A percentile compares a stretch with the other conserved stretches of the same genome.
phyloP scores from a whole-genome alignment of 2,797 vertebrate species.

The Esox lucius region DNA sequence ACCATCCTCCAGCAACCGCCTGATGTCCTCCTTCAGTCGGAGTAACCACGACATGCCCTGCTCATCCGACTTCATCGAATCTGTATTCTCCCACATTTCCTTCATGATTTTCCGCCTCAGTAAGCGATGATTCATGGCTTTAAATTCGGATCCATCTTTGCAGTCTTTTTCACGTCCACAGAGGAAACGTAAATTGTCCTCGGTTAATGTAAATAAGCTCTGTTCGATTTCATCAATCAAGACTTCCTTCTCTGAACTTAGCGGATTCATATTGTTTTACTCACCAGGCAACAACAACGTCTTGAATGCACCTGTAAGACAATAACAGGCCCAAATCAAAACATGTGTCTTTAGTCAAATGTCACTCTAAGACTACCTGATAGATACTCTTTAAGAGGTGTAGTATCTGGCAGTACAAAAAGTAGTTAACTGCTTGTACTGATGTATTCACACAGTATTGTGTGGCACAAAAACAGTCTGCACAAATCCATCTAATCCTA shows the following conservation, averaged over 20 bases:
- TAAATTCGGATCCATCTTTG: not conserved
- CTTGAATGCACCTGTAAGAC: not conserved
- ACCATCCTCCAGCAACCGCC: not conserved
- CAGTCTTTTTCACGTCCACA: not conserved
- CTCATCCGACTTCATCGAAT: not conserved
- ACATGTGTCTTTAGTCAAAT: not conserved
- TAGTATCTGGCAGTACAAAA: not conserved
- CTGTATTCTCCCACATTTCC: not conserved
- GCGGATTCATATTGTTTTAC: not conserved
- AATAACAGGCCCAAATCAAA: not conserved
- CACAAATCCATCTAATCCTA: too few species aligned
- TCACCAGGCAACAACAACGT: not conserved
- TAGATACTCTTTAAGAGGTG: not conserved
- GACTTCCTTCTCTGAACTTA: not conserved
- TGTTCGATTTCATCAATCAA: conserved; percentile 1
- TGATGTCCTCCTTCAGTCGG: not conserved
- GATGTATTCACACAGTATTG: too few species aligned
- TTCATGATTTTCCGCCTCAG: not conserved
- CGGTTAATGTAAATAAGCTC: not conserved
- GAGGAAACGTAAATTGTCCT: not conserved
- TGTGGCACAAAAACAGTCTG: too few species aligned
- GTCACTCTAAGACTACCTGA: not conserved
- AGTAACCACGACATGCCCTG: not conserved
- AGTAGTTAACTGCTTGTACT: too few species aligned
- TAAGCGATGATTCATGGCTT: not conserved